Evolutionary conservation across 2,888 invertebrate species (phyloP).

Genomic region (Aelia acuminata): DNA sequence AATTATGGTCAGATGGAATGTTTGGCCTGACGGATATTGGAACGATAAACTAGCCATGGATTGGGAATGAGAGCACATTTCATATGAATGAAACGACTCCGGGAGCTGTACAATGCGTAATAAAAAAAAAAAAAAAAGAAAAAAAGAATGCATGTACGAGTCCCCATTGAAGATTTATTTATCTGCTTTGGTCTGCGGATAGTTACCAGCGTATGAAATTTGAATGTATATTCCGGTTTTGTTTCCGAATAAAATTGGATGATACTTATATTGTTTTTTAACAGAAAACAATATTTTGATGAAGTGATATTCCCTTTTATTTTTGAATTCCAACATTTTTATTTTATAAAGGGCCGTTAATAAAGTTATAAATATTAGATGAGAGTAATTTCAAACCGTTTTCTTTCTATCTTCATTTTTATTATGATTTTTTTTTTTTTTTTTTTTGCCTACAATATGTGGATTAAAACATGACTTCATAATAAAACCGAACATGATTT

Average conservation of each 20-base stretch:
- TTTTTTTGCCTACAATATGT: too few species aligned
- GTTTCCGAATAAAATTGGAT: not conserved
- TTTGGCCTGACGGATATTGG: conserved; percentile 24
- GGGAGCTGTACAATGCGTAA: not conserved
- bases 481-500: too few species aligned
- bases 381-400: too few species aligned
- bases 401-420: too few species aligned
- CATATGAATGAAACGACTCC: not conserved
- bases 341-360: too few species aligned
- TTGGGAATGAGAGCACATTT: conserved; percentile 8
- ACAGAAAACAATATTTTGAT: not conserved
- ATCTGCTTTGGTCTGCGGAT: not conserved
- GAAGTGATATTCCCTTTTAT: not conserved
- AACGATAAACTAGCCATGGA: conserved; percentile 17
- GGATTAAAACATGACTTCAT: too few species aligned
- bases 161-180: not conserved
- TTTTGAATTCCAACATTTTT: too few species aligned
- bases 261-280: too few species aligned
- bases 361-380: too few species aligned
- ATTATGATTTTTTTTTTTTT: too few species aligned
- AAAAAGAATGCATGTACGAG: not conserved
- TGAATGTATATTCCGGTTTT: not conserved
- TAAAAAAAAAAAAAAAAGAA: too few species aligned
- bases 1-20: conserved; percentile 24
- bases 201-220: not conserved